These are phyloP conservation scores for Nicator chloris DNA, from an alignment of 2,113 vertebrate genomes.

Conservation along the genomic window DNA sequence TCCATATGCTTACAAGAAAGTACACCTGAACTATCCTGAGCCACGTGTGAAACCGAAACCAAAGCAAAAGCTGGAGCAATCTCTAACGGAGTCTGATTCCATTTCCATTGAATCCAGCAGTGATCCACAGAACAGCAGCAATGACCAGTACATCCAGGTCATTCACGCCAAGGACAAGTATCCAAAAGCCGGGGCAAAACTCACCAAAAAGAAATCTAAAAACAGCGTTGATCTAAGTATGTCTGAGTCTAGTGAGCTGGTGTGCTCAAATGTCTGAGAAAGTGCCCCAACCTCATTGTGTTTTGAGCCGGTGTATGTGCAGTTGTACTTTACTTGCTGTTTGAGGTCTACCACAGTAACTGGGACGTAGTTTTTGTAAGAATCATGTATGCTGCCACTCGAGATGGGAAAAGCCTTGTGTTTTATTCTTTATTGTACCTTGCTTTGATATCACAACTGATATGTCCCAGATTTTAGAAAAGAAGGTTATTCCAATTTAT, in stretches of 20 bases:
- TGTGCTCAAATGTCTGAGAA: constrained; percentile 84
- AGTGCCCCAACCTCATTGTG: fast-evolving
- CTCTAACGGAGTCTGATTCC: constrained; percentile 86
- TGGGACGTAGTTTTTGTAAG: fast-evolving
- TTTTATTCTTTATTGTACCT: neutral
- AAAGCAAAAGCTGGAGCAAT: constrained; percentile 72
- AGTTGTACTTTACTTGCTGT: neutral
- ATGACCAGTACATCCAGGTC: constrained; percentile 88
- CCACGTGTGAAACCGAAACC: constrained; percentile 71
- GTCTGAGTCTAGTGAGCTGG: constrained; percentile 73
- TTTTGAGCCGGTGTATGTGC: fast-evolving
- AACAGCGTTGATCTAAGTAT: constrained; percentile 56
- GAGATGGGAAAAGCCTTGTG: neutral
- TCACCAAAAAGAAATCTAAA: constrained; percentile 75
- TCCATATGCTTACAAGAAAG: constrained; percentile 49
- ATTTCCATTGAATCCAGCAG: constrained; percentile 87
- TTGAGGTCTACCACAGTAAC: neutral
- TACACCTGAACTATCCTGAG: constrained; percentile 64
- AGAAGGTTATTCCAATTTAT: neutral
- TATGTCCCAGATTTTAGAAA: neutral
- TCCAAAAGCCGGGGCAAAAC: constrained; percentile 68
- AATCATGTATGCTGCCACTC: fast-evolving
- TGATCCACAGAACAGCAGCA: constrained; percentile 86
- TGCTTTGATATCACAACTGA: neutral
- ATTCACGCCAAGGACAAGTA: constrained; percentile 81